phyloP scores from a whole-genome alignment of 1,140 invertebrate genomes.

The Lepidurus packardi region DNA sequence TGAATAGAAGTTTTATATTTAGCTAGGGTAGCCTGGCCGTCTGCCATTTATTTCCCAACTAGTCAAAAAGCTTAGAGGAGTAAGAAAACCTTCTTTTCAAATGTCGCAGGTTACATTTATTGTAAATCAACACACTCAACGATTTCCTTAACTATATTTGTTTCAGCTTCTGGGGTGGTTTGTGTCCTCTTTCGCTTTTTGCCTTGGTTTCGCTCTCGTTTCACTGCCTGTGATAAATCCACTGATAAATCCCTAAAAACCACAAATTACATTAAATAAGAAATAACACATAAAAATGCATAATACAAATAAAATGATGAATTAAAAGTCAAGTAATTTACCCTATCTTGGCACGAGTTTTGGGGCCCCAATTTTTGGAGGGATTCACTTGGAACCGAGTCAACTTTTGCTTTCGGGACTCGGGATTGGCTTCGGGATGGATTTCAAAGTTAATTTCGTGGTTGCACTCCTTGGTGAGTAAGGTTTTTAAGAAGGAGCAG shows the following conservation, averaged over 20 bases:
- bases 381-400: slow-evolving; percentile 84
- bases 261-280: neutral
- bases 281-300: neutral
- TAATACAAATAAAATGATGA: neutral
- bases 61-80: too few species aligned
- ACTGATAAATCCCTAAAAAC: neutral
- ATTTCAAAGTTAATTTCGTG: slow-evolving; percentile 56
- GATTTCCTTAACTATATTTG: neutral
- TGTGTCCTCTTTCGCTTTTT: slow-evolving; percentile 1
- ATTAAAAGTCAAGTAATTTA: neutral
- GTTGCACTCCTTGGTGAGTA: slow-evolving; percentile 51
- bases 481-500: slow-evolving; percentile 39
- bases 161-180: neutral
- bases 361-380: slow-evolving; percentile 76
- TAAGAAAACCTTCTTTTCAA: too few species aligned
- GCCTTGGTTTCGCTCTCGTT: neutral
- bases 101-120: neutral
- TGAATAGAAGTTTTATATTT: too few species aligned
- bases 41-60: too few species aligned
- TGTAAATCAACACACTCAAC: neutral
- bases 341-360: slow-evolving; percentile 32
- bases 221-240: neutral
- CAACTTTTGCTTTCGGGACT: slow-evolving; percentile 63
- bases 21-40: too few species aligned
- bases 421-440: slow-evolving; percentile 70